phyloP scores from a whole-genome alignment of 2,888 invertebrate species.

The Myopa tessellatipennis region DNA sequence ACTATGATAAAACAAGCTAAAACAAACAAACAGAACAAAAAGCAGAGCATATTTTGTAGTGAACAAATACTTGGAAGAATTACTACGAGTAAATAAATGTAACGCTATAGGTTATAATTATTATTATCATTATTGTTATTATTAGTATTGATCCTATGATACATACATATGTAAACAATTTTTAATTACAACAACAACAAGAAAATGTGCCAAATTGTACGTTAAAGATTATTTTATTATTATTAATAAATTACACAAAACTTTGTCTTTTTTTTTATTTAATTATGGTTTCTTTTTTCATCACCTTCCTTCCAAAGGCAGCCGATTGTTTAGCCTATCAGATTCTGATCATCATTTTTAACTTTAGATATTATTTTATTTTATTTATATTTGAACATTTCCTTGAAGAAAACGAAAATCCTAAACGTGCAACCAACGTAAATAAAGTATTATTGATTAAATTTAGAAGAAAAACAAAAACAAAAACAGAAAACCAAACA shows the following conservation, averaged over 20 bases:
- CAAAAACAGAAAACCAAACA: conserved; percentile 22
- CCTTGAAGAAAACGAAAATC: neutral
- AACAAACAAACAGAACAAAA: conserved; percentile 44
- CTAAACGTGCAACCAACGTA: conserved; percentile 19
- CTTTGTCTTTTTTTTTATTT: conserved; percentile 8
- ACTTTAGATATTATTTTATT: neutral
- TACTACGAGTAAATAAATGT: conserved; percentile 19
- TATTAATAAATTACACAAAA: conserved; percentile 12
- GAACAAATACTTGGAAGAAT: conserved; percentile 25
- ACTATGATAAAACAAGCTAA: conserved; percentile 45
- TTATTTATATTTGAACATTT: too few species aligned
- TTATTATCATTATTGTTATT: conserved; percentile 18
- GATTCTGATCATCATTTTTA: neutral
- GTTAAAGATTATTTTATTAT: conserved; percentile 48
- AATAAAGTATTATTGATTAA: conserved; percentile 25
- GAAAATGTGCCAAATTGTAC: conserved; percentile 67
- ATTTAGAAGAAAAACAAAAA: conserved; percentile 21
- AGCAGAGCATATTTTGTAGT: conserved; percentile 46
- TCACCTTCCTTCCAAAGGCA: neutral
- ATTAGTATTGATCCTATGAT: conserved; percentile 39
- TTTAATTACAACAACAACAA: conserved; percentile 44
- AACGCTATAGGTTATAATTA: conserved; percentile 41
- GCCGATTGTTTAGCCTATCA: neutral
- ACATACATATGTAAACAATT: conserved; percentile 42
- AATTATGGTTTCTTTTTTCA: neutral